Evolutionary conservation across 2,797 vertebrate genomes (phyloP), one percentile per base, ranked within the genome.

Genomic region (Odontamblyopus rebecca): DNA sequence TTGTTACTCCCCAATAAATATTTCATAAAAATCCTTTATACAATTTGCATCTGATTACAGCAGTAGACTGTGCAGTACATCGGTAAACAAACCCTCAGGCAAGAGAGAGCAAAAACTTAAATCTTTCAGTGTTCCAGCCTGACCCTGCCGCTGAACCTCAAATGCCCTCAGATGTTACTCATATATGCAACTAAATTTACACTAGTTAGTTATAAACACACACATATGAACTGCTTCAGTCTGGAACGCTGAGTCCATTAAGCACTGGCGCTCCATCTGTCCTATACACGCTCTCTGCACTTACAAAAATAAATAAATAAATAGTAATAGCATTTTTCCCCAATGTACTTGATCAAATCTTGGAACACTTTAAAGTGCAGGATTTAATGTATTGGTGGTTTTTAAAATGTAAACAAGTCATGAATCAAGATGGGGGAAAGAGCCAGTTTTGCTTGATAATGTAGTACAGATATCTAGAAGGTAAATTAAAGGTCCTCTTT

Each of bases 61-160:
- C 35, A 12, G 13, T 15, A 51, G 26, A 4, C 41, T 9, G 19
- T 5, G 35, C 6, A 15, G 35, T 41, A 27, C 38, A 44, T 66
- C 15, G 26, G 38, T 23, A 27, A 27, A 48, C 63, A 66, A 7
- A 50, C 41, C 63, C 63, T 50, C 16, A 27, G 41, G 41, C 63
- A 0, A 29, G n/a, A 50, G 26, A 2, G 15, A n/a, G 23, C 13
- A 64, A 64, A 48, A 16, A 6, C 38, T 27, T 26, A 9, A 38
- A 38, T 38, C 62, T 15, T 67, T 26, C 26, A 26, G 61, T 62
- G 67, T 56, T 74, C 18, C 54, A 59, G 23, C 51, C 51, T 50
- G 48, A 67, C 79, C 72, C 77, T 67, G 81, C 61, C 75, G 66
- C 27, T 35, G 67, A 70, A 8, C 64, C 56, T 67, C 29, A 67